Conservation (phyloP, 2,113 vertebrate genomes). For the Nyctereutes procyonoides region DNA sequence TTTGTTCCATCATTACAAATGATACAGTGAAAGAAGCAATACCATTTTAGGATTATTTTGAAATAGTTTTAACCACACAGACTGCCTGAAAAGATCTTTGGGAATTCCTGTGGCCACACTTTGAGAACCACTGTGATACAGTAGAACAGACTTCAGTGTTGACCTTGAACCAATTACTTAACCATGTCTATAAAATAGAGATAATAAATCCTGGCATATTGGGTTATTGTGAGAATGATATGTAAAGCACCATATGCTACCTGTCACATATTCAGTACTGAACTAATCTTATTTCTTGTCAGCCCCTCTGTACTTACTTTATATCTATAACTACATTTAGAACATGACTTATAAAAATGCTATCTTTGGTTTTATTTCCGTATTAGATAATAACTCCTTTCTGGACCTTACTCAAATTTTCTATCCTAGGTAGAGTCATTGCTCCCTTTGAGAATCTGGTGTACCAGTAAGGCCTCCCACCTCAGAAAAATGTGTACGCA, state of each 20-base stretch:
- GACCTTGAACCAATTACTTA: conserved; percentile 22
- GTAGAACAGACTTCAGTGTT: neutral
- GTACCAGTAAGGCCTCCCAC: neutral
- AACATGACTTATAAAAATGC: neutral
- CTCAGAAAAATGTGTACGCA: neutral
- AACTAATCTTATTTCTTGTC: neutral
- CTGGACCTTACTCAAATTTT: neutral
- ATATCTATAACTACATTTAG: neutral
- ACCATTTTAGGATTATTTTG: neutral
- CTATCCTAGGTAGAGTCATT: neutral
- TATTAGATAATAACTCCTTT: neutral
- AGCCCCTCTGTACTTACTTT: neutral
- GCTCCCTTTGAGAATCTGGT: neutral
- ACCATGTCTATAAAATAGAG: neutral
- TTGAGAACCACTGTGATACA: neutral
- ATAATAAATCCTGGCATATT: neutral
- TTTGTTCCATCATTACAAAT: neutral
- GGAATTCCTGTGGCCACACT: neutral
- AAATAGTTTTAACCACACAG: neutral
- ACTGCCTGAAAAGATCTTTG: neutral
- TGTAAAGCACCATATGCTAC: neutral
- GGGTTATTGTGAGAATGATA: neutral
- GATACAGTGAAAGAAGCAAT: neutral
- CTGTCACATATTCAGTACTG: neutral
- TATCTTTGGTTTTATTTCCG: neutral